Conservation (phyloP, 1,140 invertebrate species). For the Lepidurus apus region DNA sequence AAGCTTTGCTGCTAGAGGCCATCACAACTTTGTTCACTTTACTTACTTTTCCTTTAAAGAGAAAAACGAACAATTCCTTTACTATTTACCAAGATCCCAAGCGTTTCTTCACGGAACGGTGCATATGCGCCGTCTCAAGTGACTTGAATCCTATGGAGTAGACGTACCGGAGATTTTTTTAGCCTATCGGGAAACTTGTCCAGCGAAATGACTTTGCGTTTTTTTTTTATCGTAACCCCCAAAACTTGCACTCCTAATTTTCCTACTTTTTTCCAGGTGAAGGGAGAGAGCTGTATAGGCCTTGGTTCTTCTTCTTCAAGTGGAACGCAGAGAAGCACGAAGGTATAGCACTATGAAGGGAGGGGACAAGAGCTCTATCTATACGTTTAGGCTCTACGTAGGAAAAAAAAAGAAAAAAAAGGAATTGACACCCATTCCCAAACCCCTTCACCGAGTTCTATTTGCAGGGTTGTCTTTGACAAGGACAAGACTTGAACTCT, state of each 20-base stretch:
- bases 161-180: not conserved
- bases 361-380: no score
- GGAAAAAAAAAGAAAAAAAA: not conserved
- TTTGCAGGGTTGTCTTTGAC: constrained; percentile 3
- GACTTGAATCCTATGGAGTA: not conserved
- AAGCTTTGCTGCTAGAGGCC: not conserved
- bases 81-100: not conserved
- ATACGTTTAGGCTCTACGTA: not conserved
- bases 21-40: not conserved
- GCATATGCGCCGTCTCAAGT: not conserved
- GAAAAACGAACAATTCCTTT: not conserved
- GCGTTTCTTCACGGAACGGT: not conserved
- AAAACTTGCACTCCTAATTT: not conserved
- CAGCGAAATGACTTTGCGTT: not conserved
- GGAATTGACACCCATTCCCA: constrained; percentile 14
- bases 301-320: not conserved
- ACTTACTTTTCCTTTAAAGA: not conserved
- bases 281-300: not conserved
- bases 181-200: not conserved
- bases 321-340: constrained; percentile 2
- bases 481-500: constrained; percentile 7
- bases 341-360: not conserved
- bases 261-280: not conserved
- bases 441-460: not conserved
- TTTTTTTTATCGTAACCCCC: not conserved